A percentile compares a stretch with the other conserved stretches of the same genome.
Conservation (phyloP, 2,888 invertebrate genomes). For the Bellardia bayeri region DNA sequence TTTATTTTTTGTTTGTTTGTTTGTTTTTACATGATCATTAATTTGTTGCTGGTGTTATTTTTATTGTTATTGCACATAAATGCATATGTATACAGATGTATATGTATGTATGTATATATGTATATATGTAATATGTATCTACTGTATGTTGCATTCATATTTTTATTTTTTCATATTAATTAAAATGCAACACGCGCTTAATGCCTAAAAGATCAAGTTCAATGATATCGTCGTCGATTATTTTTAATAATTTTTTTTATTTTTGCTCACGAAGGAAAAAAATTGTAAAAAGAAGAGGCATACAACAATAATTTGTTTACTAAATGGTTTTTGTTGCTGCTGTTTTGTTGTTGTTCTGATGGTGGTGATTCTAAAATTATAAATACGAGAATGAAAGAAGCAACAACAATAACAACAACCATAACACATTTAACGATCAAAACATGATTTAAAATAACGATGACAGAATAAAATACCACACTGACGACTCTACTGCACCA, state of each 20-base stretch:
- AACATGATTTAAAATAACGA: constrained; percentile 81
- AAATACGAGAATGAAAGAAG: constrained; percentile 52
- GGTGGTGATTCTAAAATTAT: constrained; percentile 65
- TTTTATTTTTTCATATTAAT: constrained; percentile 52
- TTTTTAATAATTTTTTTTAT: constrained; percentile 50
- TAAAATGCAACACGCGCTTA: constrained; percentile 73
- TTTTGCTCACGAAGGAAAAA: constrained; percentile 49
- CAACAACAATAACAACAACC: constrained; percentile 68
- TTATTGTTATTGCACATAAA: constrained; percentile 35
- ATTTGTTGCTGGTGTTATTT: constrained; percentile 42
- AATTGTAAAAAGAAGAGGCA: constrained; percentile 57
- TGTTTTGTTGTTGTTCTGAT: constrained; percentile 13
- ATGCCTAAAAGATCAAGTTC: constrained; percentile 80
- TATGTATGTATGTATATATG: neutral
- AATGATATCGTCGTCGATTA: constrained; percentile 77
- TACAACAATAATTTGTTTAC: constrained; percentile 50
- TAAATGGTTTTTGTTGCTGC: constrained; percentile 38
- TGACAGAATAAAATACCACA: constrained; percentile 79
- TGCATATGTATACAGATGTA: neutral
- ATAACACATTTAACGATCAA: constrained; percentile 57
- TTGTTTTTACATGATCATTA: constrained; percentile 65
- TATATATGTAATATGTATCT: too few species aligned
- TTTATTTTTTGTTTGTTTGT: constrained; percentile 41
- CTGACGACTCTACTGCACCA: constrained; percentile 55
- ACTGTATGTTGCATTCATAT: too few species aligned